Conservation (phyloP, 64 coral and sea anemone genomes). For the Astreopora myriophthalma region DNA sequence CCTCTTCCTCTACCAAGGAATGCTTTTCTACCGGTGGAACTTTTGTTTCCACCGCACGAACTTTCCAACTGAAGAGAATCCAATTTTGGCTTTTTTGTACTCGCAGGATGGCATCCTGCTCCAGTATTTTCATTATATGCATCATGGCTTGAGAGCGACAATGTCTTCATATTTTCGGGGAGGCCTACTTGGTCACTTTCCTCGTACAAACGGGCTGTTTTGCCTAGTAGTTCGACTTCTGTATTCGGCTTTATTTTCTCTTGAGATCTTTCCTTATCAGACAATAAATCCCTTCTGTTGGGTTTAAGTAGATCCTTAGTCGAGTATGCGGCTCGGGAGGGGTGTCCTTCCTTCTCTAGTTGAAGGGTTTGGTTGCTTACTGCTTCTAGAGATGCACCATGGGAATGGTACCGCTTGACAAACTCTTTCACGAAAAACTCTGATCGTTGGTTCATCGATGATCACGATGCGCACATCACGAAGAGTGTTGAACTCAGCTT, state of each 20-base stretch:
- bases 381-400: accelerated
- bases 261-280: too few species aligned
- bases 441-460: conserved; percentile 50
- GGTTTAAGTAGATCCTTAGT: not conserved
- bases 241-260: not conserved
- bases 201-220: not conserved
- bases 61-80: not conserved
- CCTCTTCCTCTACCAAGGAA: not conserved
- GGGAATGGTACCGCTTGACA: not conserved
- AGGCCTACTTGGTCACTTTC: not conserved
- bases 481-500: not conserved
- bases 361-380: not conserved
- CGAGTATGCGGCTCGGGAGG: not conserved
- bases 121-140: not conserved
- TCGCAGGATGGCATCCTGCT: not conserved
- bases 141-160: not conserved
- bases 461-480: conserved; percentile 72
- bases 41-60: not conserved
- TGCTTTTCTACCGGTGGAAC: not conserved
- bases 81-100: not conserved
- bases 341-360: not conserved
- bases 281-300: not conserved
- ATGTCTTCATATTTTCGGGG: not conserved
- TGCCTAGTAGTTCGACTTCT: not conserved
- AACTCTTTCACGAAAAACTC: conserved; percentile 63